Evolutionary conservation across 2,113 vertebrate genomes (phyloP).

Genomic region (Ophiodon elongatus): DNA sequence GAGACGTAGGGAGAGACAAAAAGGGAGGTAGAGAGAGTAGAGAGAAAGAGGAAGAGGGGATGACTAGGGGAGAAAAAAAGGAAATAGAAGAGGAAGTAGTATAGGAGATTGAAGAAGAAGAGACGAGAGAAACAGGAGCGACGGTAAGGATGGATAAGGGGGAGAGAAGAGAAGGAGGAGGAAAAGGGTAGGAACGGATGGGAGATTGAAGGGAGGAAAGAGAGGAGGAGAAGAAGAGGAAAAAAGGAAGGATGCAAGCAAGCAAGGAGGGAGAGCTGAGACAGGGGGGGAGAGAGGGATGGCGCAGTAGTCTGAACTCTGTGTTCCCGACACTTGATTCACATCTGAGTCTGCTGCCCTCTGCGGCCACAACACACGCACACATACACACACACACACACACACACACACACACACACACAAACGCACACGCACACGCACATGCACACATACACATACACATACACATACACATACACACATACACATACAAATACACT

Average conservation of each 20-base stretch:
- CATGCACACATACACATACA: conserved; percentile 17
- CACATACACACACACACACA: conserved; percentile 16
- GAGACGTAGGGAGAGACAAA: conserved; percentile 51
- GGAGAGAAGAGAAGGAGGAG: not conserved
- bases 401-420: conserved; percentile 21
- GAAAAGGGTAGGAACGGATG: not conserved
- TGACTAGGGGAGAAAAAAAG: not conserved
- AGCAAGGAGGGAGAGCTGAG: conserved; percentile 22
- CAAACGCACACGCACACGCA: conserved; percentile 12
- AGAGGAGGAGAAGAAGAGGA: conserved; percentile 7
- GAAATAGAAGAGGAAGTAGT: conserved; percentile 2
- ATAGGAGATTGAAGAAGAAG: not conserved
- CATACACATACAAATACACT: not conserved
- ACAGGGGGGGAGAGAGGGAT: conserved; percentile 39
- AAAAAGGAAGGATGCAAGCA: not conserved
- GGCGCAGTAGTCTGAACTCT: conserved; percentile 73
- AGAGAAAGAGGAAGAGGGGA: conserved; percentile 15
- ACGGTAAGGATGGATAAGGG: not conserved
- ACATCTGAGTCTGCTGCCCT: conserved; percentile 74
- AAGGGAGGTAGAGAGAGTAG: conserved; percentile 14
- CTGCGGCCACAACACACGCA: conserved; percentile 18
- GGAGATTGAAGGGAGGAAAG: not conserved
- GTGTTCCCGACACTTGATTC: conserved; percentile 73
- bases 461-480: conserved; percentile 26
- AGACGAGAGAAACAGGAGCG: not conserved